Percentiles rank a stretch among this genome's conserved stretches.
Conservation (phyloP, 2,113 vertebrate genomes). For the Centrocercus urophasianus region DNA sequence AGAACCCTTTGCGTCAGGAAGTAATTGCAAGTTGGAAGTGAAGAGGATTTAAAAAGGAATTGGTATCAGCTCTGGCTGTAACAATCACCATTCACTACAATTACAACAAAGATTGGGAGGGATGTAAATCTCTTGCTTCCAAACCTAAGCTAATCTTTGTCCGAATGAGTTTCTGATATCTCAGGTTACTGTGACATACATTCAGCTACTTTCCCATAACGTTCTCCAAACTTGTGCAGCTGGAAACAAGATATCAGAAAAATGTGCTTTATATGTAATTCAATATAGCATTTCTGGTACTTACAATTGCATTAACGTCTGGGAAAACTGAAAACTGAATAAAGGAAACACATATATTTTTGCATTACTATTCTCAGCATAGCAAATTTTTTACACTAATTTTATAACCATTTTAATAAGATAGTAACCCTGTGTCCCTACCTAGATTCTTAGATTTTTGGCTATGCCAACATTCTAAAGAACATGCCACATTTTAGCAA, state of each 20-base stretch:
- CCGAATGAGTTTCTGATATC: background rate
- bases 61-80: background rate
- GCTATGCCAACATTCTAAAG: background rate
- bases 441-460: background rate
- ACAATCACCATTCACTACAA: background rate
- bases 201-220: background rate
- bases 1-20: constrained; percentile 8
- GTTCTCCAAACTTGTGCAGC: background rate
- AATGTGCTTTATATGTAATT: background rate
- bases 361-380: background rate
- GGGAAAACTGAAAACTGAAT: background rate
- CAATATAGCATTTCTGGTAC: background rate
- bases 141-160: background rate
- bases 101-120: background rate
- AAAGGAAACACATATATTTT: background rate
- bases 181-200: background rate
- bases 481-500: background rate
- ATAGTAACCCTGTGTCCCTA: background rate
- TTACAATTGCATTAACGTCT: background rate
- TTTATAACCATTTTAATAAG: background rate
- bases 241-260: background rate
- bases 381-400: background rate
- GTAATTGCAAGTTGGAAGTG: background rate
- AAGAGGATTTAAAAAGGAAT: constrained; percentile 4
- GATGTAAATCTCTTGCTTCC: background rate